phyloP scores from a whole-genome alignment of 2,888 invertebrate species.

The Proisotoma minuta region DNA sequence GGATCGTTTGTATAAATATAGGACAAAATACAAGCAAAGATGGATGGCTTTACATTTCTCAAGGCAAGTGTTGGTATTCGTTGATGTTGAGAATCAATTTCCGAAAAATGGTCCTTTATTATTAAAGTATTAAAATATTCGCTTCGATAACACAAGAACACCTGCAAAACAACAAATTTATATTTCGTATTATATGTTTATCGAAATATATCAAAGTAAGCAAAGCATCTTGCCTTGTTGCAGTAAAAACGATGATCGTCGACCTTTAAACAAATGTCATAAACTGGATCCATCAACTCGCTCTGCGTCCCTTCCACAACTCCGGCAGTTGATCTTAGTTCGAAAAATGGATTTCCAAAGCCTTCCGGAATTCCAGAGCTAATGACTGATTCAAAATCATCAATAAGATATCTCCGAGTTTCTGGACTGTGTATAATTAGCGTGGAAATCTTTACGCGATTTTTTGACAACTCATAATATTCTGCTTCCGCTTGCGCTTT shows the following conservation, averaged over 20 bases:
- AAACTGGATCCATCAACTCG: background rate
- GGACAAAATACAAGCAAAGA: constrained; percentile 52
- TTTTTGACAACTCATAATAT: constrained; percentile 49
- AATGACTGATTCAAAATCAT: constrained; percentile 51
- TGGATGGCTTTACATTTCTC: constrained; percentile 50
- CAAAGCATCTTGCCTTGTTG: constrained; percentile 50
- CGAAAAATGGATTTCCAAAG: constrained; percentile 47
- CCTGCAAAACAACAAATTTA: constrained; percentile 48
- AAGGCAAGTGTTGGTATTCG: constrained; percentile 50
- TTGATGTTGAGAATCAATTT: constrained; percentile 48
- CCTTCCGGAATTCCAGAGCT: constrained; percentile 51
- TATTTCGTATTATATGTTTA: background rate
- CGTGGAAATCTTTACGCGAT: constrained; percentile 51
- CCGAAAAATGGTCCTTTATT: constrained; percentile 51
- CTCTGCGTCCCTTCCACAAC: background rate
- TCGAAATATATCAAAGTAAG: too few species aligned
- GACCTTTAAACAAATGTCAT: constrained; percentile 53
- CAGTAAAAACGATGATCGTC: constrained; percentile 52
- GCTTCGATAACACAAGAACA: constrained; percentile 54
- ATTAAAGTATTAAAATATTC: constrained; percentile 52
- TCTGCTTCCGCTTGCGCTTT: constrained; percentile 50
- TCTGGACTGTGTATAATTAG: constrained; percentile 51
- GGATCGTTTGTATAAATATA: constrained; percentile 53
- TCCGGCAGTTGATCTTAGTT: constrained; percentile 1
- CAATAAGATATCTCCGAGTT: constrained; percentile 49